Conservation (phyloP, 2,113 vertebrate species). For the Lethenteron camtschaticum region DNA sequence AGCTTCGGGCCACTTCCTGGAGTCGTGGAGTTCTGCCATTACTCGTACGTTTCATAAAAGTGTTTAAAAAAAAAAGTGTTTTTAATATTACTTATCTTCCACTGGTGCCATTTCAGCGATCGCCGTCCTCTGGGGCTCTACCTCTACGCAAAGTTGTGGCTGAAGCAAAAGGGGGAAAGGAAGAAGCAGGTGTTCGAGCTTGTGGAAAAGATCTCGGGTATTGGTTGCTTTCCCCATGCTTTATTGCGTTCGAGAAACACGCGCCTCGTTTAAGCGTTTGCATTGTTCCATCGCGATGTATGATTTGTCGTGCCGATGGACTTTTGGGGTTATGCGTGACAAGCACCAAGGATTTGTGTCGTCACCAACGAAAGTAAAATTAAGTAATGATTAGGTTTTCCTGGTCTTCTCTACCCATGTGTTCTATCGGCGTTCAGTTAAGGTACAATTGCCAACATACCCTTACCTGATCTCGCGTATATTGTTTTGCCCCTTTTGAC, state of each 20-base stretch:
- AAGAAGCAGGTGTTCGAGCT: constrained; percentile 2
- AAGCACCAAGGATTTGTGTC: not conserved
- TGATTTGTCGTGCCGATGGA: not conserved
- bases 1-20: no score
- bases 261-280: no score
- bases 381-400: not conserved
- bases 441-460: not conserved
- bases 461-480: not conserved
- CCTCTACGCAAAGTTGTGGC: not conserved
- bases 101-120: not conserved
- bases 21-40: no score
- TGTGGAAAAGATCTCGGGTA: constrained; percentile 5
- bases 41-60: no score
- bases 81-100: no score
- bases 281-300: no score
- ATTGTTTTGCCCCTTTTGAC: no score
- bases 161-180: not conserved
- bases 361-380: not conserved
- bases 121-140: not conserved
- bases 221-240: not conserved
- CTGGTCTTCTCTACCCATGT: not conserved
- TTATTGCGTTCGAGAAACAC: not conserved
- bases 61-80: no score
- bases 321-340: not conserved
- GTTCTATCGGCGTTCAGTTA: not conserved